A percentile compares a stretch with the other conserved stretches of the same genome.
phyloP scores from a whole-genome alignment of 2,888 invertebrate species.

The Eupithecia vulgata region DNA sequence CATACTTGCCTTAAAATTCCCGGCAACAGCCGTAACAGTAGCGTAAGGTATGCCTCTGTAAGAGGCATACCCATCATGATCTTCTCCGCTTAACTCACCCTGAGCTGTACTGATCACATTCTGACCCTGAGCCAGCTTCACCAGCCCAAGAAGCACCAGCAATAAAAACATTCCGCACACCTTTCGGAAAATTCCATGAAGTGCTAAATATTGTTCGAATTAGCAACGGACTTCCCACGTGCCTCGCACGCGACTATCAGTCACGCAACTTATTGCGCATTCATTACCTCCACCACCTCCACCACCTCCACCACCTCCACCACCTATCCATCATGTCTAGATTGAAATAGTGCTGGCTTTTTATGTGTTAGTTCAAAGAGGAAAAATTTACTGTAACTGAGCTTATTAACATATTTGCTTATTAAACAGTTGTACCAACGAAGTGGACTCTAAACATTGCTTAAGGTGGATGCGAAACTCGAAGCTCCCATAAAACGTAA shows the following conservation, averaged over 20 bases:
- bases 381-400: background rate
- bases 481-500: too few species aligned
- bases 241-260: constrained; percentile 15
- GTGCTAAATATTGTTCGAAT: background rate
- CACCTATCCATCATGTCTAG: background rate
- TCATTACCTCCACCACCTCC: too few species aligned
- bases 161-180: constrained; percentile 10
- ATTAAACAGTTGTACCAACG: background rate
- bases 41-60: constrained; percentile 74
- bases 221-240: background rate
- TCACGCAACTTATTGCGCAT: constrained; percentile 28
- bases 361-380: background rate
- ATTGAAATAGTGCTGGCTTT: constrained; percentile 27
- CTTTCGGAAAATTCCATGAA: background rate
- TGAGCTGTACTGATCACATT: constrained; percentile 64
- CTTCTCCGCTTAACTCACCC: constrained; percentile 62
- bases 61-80: constrained; percentile 62
- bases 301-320: too few species aligned
- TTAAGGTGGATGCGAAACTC: too few species aligned
- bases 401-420: background rate
- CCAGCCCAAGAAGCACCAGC: constrained; percentile 38
- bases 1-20: constrained; percentile 65
- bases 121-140: constrained; percentile 43
- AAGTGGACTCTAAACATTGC: background rate
- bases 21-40: constrained; percentile 47